These are phyloP conservation scores for Neoniphon sammara DNA, from an alignment of 2,797 vertebrate genomes.

Conservation along the genomic window DNA sequence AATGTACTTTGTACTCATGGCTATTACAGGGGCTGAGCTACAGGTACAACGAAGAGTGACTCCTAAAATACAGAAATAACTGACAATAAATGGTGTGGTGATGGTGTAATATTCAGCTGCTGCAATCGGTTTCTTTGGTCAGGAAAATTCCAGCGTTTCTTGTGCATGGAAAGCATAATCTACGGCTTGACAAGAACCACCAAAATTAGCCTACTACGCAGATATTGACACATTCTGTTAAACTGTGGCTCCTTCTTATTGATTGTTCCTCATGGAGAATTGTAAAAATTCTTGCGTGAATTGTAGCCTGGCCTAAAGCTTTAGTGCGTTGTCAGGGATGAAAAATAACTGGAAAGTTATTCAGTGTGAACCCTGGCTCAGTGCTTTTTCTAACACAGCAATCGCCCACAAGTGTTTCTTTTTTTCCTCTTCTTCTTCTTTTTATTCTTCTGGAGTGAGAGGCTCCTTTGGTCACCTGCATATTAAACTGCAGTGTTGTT, in stretches of 20 bases:
- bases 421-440: neutral
- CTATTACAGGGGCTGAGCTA: too few relatives aligned
- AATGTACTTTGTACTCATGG: too few relatives aligned
- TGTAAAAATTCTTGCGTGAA: neutral
- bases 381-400: slow-evolving; percentile 30
- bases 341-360: slow-evolving; percentile 39
- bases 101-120: neutral
- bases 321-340: slow-evolving; percentile 7
- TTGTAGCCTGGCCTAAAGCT: neutral
- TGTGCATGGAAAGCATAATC: neutral
- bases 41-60: too few relatives aligned
- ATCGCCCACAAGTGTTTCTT: slow-evolving; percentile 22
- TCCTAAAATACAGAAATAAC: neutral
- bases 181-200: neutral
- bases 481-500: slow-evolving; percentile 19
- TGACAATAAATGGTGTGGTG: neutral
- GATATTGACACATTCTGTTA: neutral
- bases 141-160: neutral
- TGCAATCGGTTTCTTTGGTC: neutral
- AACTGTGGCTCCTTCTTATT: neutral
- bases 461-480: slow-evolving; percentile 7
- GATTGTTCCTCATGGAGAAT: neutral
- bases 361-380: slow-evolving; percentile 35
- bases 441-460: slow-evolving; percentile 6
- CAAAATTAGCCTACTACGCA: neutral